phyloP scores from a whole-genome alignment of 2,113 vertebrate species.

The Odontophorus gujanensis region DNA sequence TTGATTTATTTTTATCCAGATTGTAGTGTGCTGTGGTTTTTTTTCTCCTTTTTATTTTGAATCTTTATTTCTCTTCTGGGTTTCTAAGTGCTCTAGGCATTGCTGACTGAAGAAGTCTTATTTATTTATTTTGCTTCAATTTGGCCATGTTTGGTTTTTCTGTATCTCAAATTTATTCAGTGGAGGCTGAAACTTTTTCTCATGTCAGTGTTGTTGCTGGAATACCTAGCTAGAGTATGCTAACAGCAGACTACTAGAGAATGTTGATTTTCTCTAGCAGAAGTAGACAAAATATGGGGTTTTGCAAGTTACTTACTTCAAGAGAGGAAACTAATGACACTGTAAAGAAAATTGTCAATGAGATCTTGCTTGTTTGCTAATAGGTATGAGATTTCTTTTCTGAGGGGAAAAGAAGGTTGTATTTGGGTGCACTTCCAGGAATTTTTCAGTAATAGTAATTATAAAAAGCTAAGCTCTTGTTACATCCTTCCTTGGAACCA shows the following conservation, averaged over 20 bases:
- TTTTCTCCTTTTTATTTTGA: background rate
- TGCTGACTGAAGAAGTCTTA: too few species aligned
- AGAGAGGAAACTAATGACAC: background rate
- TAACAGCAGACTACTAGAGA: background rate
- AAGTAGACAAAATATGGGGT: background rate
- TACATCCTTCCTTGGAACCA: background rate
- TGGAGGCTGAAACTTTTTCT: background rate
- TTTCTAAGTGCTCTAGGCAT: too few species aligned
- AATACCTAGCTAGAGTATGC: background rate
- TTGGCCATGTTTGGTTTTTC: background rate
- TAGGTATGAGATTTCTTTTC: background rate
- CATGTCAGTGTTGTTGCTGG: background rate
- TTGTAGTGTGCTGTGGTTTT: background rate
- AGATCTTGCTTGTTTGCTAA: background rate
- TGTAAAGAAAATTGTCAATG: background rate
- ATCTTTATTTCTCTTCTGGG: background rate
- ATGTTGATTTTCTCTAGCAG: background rate
- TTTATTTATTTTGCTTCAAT: background rate
- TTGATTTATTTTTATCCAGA: background rate
- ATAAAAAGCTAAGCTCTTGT: background rate
- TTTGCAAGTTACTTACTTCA: background rate
- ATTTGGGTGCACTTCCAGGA: background rate
- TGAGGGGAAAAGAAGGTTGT: background rate
- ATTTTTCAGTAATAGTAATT: background rate
- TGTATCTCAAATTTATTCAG: background rate